A percentile compares a stretch with the other conserved stretches of the same genome.
phyloP scores from a whole-genome alignment of 2,113 vertebrate species.

The Meleagris gallopavo region DNA sequence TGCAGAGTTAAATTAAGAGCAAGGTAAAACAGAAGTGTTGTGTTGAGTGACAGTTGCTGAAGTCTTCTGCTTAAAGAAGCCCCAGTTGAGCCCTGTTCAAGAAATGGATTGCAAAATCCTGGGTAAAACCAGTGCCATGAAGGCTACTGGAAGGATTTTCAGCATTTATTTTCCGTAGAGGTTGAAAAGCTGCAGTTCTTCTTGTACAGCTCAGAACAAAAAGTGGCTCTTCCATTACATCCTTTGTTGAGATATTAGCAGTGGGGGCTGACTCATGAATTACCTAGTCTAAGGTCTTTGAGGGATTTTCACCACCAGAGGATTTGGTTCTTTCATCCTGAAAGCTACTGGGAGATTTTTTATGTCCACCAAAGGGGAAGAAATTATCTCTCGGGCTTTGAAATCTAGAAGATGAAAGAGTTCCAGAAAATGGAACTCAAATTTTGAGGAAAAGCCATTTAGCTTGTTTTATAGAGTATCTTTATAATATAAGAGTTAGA shows the following conservation, averaged over 20 bases:
- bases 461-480: not conserved
- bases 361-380: not conserved
- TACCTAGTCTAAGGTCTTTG: not conserved
- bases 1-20: not conserved
- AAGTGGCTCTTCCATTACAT: not conserved
- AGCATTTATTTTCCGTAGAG: not conserved
- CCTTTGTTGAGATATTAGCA: not conserved
- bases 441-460: not conserved
- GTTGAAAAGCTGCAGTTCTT: not conserved
- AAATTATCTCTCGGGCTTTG: not conserved
- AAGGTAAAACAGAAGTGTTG: not conserved
- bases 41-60: not conserved
- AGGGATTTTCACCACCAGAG: not conserved
- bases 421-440: not conserved
- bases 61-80: not conserved
- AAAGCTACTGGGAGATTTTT: not conserved
- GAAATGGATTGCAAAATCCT: not conserved
- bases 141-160: not conserved
- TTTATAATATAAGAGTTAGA: not conserved
- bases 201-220: fast-evolving
- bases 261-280: not conserved
- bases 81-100: not conserved
- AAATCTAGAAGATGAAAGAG: not conserved
- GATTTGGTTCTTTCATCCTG: not conserved
- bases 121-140: not conserved